Conservation (phyloP, 2,113 vertebrate species). For the Ptilonorhynchus violaceus region DNA sequence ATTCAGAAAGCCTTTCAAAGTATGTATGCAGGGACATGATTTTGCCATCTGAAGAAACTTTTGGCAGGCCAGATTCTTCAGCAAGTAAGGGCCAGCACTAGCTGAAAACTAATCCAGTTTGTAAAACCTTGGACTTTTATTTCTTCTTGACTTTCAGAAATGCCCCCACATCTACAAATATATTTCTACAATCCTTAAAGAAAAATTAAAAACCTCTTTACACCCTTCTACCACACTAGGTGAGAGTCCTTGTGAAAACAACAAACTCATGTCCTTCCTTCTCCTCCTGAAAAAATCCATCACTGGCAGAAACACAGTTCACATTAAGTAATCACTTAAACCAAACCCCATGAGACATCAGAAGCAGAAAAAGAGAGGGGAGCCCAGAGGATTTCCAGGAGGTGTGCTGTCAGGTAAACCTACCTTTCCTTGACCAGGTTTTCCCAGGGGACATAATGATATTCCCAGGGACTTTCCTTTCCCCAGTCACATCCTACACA, state of each 20-base stretch:
- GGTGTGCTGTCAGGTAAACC: not conserved
- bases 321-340: not conserved
- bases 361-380: not conserved
- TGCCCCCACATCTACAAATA: not conserved
- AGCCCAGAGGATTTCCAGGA: not conserved
- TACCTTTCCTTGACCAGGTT: not conserved
- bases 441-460: not conserved
- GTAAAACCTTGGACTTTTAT: not conserved
- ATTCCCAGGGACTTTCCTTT: not conserved
- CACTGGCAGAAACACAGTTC: not conserved
- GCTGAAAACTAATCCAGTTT: not conserved
- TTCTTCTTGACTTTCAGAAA: not conserved
- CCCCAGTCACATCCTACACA: rapidly evolving
- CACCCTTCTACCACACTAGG: not conserved
- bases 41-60: not conserved
- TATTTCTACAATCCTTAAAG: not conserved
- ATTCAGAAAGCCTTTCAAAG: not conserved
- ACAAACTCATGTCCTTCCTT: not conserved
- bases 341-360: not conserved
- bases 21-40: not conserved
- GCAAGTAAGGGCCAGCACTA: not conserved
- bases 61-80: not conserved
- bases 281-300: not conserved
- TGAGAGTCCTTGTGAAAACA: not conserved
- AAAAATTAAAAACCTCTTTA: not conserved